These are phyloP conservation scores for Agelastica alni DNA, from an alignment of 2,888 invertebrate genomes.

Conservation along the genomic window DNA sequence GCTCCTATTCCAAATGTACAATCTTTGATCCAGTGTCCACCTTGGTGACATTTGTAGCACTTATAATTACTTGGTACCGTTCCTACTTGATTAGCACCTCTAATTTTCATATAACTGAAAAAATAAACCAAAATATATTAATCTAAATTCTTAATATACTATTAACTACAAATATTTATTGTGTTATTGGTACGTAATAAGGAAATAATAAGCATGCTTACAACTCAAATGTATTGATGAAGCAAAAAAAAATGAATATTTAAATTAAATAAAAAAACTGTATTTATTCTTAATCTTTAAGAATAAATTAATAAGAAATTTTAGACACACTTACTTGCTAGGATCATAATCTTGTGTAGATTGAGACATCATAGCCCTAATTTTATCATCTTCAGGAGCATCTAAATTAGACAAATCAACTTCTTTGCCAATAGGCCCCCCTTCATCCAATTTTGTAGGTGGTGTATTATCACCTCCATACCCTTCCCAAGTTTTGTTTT, in stretches of 20 bases:
- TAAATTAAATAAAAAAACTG: background rate
- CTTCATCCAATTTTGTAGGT: conserved; percentile 52
- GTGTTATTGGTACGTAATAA: too few species aligned
- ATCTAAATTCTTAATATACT: too few species aligned
- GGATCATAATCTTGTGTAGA: conserved; percentile 97
- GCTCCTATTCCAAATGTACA: conserved; percentile 76
- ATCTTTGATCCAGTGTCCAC: conserved; percentile 97
- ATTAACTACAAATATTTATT: too few species aligned
- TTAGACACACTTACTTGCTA: conserved; percentile 92
- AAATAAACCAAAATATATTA: too few species aligned
- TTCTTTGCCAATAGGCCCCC: conserved; percentile 64
- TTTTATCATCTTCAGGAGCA: conserved; percentile 96
- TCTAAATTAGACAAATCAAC: conserved; percentile 88
- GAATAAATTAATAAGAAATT: too few species aligned
- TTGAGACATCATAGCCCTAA: conserved; percentile 96
- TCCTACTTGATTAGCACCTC: conserved; percentile 86
- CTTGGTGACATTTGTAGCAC: conserved; percentile 92
- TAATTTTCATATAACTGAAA: conserved; percentile 85
- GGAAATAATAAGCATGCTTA: too few species aligned
- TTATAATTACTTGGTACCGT: conserved; percentile 89
- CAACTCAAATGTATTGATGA: too few species aligned
- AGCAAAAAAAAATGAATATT: background rate
- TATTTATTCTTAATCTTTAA: background rate
- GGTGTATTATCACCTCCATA: conserved; percentile 58
- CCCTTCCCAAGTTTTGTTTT: conserved; percentile 71